A percentile compares a stretch with the other conserved stretches of the same genome.
These are phyloP conservation scores for Octopus bimaculoides DNA, from an alignment of 1,140 invertebrate genomes.

Conservation along the genomic window DNA sequence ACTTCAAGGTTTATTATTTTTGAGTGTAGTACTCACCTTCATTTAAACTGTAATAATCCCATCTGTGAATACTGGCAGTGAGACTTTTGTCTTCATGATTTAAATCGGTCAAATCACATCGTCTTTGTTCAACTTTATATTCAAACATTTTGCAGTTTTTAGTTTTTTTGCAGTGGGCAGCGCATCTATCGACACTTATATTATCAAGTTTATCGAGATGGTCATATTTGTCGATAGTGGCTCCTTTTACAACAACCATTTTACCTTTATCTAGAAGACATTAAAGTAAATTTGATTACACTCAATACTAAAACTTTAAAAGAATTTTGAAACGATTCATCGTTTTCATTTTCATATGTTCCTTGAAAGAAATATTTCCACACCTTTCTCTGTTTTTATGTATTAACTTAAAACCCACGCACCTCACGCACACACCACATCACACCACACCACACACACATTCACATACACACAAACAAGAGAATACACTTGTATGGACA, in stretches of 20 bases:
- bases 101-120: neutral
- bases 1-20: neutral
- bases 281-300: too few species aligned
- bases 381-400: too few species aligned
- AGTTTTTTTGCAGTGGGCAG: neutral
- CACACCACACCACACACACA: too few species aligned
- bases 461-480: neutral
- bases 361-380: too few species aligned
- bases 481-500: neutral
- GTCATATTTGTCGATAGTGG: neutral
- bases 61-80: neutral
- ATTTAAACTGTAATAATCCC: neutral
- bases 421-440: too few species aligned
- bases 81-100: neutral
- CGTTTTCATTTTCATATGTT: too few species aligned
- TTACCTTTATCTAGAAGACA: neutral
- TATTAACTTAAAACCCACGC: too few species aligned
- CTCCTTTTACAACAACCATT: conserved; percentile 1
- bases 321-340: too few species aligned
- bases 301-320: too few species aligned
- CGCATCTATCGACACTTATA: neutral
- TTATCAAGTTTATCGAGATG: neutral
- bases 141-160: neutral
- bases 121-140: conserved; percentile 7
- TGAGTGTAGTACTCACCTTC: neutral